These are phyloP conservation scores for Parapristionchus giblindavisi DNA, from an alignment of 2,888 invertebrate genomes.

Conservation along the genomic window DNA sequence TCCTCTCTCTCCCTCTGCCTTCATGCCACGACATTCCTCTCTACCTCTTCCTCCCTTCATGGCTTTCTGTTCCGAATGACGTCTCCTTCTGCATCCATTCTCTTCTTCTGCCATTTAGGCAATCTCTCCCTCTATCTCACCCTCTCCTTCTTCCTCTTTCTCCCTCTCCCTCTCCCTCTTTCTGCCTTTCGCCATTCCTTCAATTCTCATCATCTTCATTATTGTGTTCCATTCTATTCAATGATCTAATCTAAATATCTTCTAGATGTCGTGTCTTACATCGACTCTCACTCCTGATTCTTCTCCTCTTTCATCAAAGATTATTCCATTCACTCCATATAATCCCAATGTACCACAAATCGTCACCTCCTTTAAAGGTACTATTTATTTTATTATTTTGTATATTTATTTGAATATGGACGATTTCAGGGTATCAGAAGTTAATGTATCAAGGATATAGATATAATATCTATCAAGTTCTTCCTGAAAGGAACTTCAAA, in stretches of 20 bases:
- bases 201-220: background rate
- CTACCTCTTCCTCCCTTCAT: background rate
- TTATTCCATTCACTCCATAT: constrained; percentile 59
- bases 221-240: background rate
- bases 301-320: constrained; percentile 5
- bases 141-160: background rate
- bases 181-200: no score
- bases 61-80: background rate
- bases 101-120: background rate
- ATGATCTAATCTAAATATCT: background rate
- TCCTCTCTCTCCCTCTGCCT: background rate
- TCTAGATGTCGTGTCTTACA: constrained; percentile 27
- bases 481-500: constrained; percentile 58
- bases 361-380: constrained; percentile 67
- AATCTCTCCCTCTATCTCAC: background rate
- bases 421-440: constrained; percentile 62
- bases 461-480: constrained; percentile 66
- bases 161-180: constrained; percentile 2
- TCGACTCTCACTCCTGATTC: constrained; percentile 2
- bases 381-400: background rate
- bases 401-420: background rate
- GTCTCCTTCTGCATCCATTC: constrained; percentile 8
- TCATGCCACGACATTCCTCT: background rate
- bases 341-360: constrained; percentile 65
- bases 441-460: constrained; percentile 68